These are phyloP conservation scores for Euplagia quadripunctaria DNA, from an alignment of 2,888 invertebrate species.

Conservation along the genomic window DNA sequence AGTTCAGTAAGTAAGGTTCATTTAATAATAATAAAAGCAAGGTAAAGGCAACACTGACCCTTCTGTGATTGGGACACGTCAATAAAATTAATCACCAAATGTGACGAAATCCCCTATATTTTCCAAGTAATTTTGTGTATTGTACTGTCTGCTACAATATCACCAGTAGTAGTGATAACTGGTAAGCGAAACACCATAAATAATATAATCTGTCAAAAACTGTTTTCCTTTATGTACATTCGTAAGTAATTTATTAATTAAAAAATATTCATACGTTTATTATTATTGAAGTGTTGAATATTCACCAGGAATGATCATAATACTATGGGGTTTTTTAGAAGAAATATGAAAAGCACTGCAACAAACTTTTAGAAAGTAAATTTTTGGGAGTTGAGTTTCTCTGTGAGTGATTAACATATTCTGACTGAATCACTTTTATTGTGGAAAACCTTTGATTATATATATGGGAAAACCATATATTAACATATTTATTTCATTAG, in stretches of 20 bases:
- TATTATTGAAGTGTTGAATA: background rate
- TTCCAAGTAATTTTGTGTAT: constrained; percentile 3
- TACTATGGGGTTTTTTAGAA: background rate
- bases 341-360: background rate
- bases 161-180: background rate
- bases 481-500: background rate
- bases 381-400: background rate
- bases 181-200: constrained; percentile 13
- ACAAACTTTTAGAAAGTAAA: background rate
- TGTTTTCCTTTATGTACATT: background rate
- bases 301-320: background rate
- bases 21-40: too few species aligned
- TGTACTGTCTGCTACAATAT: background rate
- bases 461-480: background rate
- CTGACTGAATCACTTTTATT: background rate
- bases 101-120: constrained; percentile 29
- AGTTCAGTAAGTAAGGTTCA: too few species aligned
- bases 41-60: background rate
- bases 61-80: constrained; percentile 55
- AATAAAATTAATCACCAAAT: constrained; percentile 29
- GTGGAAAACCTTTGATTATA: too few species aligned
- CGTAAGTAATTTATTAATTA: background rate
- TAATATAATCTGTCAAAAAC: background rate
- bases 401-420: too few species aligned
- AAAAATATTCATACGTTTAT: background rate